Evolutionary conservation across 92 coral and sea anemone genomes (phyloP), one percentile per base, ranked within the genome.

Genomic region (Epizoanthus fatuus): DNA sequence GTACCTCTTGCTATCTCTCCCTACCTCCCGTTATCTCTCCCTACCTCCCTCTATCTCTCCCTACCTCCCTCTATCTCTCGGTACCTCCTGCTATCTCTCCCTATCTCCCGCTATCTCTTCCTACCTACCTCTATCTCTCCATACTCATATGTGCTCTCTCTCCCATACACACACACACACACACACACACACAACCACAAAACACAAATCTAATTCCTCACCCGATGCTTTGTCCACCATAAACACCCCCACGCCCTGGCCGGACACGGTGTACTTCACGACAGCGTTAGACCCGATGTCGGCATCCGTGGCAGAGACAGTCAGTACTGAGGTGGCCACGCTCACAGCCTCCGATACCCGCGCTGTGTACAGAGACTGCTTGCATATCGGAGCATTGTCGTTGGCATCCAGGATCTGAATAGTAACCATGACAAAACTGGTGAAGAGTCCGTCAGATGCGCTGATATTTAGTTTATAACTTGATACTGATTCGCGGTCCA

Each of bases 371-470:
- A 92, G 92, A 17, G 97, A 93, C 75, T 90, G 93, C 66, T 86
- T 81, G 71, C 99, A 97, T 57, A 95, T 71, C 1, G 99, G 99
- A 32, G 89, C 80, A 70, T 97, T 97, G 63, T 97, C 99, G 75
- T 97, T 97, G 7, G 96, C 97, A 42, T 97, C 99, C 54, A 87
- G 88, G 16, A 97, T 76, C 10, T 72, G 81, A 73, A 95, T 93
- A 53, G 90, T 87, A 55, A 97, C 80, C 22, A 84, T 79, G 7
- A 94, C 81, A 71, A 92, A 97, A 74, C 94, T 91, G 20, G 97
- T 95, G 82, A 84, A 97, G 15, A 96, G 89, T 8, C 98, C 99
- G 80, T 97, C 99, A 49, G 96, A 94, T 25, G 97, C 98, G 69
- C 98, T 97, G 35, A 97, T 88, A 63, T 93, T 97, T n/a, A 97